Conservation (phyloP, 2,113 vertebrate species). For the Albula goreensis region DNA sequence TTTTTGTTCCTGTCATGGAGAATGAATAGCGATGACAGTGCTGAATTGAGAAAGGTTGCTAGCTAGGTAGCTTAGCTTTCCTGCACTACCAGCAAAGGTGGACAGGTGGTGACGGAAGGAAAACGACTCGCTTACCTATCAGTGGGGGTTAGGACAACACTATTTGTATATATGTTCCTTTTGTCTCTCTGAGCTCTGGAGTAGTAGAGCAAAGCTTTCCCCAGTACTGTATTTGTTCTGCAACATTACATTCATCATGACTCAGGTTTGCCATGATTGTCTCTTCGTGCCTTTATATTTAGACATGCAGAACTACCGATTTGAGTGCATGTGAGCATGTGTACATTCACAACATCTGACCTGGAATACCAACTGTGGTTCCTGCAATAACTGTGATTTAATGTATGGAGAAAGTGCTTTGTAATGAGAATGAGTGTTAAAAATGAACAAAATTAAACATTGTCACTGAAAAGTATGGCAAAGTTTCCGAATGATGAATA, state of each 20-base stretch:
- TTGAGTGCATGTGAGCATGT: background rate
- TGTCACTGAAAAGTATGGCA: background rate
- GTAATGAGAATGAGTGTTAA: background rate
- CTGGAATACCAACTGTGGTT: background rate
- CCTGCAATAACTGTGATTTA: background rate
- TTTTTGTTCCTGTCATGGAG: constrained; percentile 2
- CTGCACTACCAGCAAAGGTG: constrained; percentile 14
- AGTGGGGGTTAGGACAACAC: background rate
- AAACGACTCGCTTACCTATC: background rate
- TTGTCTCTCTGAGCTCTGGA: background rate
- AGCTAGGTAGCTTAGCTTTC: background rate
- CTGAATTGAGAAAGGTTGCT: constrained; percentile 30
- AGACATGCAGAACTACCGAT: background rate
- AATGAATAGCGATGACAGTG: constrained; percentile 37
- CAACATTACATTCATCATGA: background rate
- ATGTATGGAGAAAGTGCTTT: background rate
- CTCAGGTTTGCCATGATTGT: background rate
- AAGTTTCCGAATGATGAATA: background rate
- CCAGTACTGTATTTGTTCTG: background rate
- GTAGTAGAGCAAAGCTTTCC: background rate
- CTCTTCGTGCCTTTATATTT: background rate
- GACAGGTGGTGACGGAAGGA: constrained; percentile 6
- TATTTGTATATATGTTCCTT: background rate
- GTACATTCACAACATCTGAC: background rate
- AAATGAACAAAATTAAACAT: background rate